Percentiles rank a stretch among this genome's conserved stretches.
These are phyloP conservation scores for Paradoxurus hermaphroditus DNA, from an alignment of 2,113 vertebrate species.

Conservation along the genomic window DNA sequence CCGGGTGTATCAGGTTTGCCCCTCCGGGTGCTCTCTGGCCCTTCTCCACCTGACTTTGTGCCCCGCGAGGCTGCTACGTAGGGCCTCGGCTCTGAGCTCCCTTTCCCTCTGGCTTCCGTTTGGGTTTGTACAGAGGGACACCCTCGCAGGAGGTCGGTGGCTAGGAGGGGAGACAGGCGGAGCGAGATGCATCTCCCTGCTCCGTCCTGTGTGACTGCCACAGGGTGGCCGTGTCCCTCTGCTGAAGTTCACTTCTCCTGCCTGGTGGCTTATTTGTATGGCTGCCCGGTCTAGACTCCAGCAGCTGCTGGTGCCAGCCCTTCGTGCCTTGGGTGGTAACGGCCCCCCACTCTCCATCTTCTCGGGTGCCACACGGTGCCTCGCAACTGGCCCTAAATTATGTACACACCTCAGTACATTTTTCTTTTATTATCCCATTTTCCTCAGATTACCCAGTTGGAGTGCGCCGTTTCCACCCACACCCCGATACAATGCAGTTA, in stretches of 20 bases:
- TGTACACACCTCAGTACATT: accelerated
- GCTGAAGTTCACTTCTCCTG: neutral
- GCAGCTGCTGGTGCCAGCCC: neutral
- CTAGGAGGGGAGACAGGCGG: neutral
- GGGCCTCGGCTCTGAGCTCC: neutral
- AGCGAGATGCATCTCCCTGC: neutral
- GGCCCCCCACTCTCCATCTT: neutral
- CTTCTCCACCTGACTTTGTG: neutral
- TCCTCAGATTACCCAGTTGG: neutral
- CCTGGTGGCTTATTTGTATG: neutral
- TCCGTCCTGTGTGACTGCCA: neutral
- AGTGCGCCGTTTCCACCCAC: neutral
- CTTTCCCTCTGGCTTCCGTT: neutral
- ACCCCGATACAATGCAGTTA: too few species aligned
- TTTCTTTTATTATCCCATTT: neutral
- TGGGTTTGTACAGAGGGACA: neutral
- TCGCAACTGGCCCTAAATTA: neutral
- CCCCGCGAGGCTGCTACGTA: accelerated
- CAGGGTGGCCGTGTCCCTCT: accelerated
- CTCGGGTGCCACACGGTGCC: neutral
- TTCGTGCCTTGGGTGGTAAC: accelerated
- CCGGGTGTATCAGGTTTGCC: neutral
- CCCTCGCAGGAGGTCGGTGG: neutral
- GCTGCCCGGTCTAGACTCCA: neutral
- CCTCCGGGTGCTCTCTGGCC: too few species aligned